Percentiles rank a stretch among this genome's conserved stretches.
These are phyloP conservation scores for Xiphophorus birchmanni DNA, from an alignment of 2,797 vertebrate species.

Conservation along the genomic window DNA sequence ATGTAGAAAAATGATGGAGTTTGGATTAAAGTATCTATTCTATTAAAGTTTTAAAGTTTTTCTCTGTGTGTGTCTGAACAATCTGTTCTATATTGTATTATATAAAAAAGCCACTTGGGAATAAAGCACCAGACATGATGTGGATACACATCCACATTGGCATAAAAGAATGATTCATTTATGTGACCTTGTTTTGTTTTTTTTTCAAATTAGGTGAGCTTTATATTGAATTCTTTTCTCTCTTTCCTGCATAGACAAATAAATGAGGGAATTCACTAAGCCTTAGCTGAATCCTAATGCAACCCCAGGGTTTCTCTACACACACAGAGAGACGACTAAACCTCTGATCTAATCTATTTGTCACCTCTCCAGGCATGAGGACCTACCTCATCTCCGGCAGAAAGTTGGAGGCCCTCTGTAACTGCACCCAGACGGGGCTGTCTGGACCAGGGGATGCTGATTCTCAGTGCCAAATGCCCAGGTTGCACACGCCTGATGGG, in stretches of 20 bases:
- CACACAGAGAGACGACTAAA: conserved; percentile 21
- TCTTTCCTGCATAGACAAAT: conserved; percentile 33
- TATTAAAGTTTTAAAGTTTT: background rate
- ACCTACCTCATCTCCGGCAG: conserved; percentile 93
- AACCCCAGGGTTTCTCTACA: conserved; percentile 15
- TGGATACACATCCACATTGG: conserved; percentile 22
- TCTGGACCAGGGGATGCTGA: conserved; percentile 77
- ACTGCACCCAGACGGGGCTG: conserved; percentile 82
- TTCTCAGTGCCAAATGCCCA: conserved; percentile 55
- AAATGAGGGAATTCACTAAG: conserved; percentile 23
- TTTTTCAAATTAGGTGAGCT: conserved; percentile 33
- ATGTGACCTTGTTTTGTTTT: conserved; percentile 30
- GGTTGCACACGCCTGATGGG: conserved; percentile 71
- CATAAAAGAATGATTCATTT: conserved; percentile 21
- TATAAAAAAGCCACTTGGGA: background rate
- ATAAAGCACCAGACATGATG: background rate
- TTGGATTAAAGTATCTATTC: conserved; percentile 1
- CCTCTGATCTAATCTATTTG: conserved; percentile 13
- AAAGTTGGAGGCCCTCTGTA: conserved; percentile 84
- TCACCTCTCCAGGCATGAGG: conserved; percentile 84
- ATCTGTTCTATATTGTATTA: conserved; percentile 3
- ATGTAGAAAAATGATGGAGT: conserved; percentile 13
- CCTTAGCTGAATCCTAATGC: conserved; percentile 42
- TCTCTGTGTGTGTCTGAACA: background rate
- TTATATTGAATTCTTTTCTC: conserved; percentile 41